phyloP scores from a whole-genome alignment of 2,113 vertebrate genomes.

The Austrofundulus limnaeus region DNA sequence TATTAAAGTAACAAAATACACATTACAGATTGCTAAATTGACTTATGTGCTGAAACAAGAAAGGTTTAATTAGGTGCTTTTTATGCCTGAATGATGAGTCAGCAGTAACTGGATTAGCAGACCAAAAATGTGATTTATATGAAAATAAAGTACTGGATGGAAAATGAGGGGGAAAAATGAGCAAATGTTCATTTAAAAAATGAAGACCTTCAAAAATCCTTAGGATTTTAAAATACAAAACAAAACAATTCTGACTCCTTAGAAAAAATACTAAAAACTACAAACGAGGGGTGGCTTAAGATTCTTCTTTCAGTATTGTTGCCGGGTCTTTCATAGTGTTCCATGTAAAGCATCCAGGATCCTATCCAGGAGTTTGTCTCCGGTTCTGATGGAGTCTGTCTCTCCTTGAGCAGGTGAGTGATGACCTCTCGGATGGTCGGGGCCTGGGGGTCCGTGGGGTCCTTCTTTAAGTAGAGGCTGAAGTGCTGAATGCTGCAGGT shows the following conservation, averaged over 20 bases:
- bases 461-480: conserved; percentile 82
- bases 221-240: not conserved
- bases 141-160: no score
- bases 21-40: no score
- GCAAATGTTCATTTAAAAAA: no score
- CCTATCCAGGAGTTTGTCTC: conserved; percentile 37
- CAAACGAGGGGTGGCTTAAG: not conserved
- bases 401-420: conserved; percentile 84
- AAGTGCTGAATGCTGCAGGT: conserved; percentile 86
- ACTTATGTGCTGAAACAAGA: no score
- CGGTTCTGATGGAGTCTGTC: conserved; percentile 48
- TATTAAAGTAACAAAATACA: no score
- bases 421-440: conserved; percentile 83
- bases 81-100: no score
- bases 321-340: not conserved
- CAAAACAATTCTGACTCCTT: not conserved
- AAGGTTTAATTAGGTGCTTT: no score
- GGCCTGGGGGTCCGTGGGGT: conserved; percentile 83
- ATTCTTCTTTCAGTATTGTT: no score
- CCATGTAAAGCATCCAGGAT: conserved; percentile 8
- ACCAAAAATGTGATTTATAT: no score
- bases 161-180: no score
- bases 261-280: not conserved
- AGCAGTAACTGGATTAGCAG: no score
- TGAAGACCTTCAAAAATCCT: no score